These are phyloP conservation scores for Aptenodytes forsteri DNA, from an alignment of 2,113 vertebrate species.

Conservation along the genomic window DNA sequence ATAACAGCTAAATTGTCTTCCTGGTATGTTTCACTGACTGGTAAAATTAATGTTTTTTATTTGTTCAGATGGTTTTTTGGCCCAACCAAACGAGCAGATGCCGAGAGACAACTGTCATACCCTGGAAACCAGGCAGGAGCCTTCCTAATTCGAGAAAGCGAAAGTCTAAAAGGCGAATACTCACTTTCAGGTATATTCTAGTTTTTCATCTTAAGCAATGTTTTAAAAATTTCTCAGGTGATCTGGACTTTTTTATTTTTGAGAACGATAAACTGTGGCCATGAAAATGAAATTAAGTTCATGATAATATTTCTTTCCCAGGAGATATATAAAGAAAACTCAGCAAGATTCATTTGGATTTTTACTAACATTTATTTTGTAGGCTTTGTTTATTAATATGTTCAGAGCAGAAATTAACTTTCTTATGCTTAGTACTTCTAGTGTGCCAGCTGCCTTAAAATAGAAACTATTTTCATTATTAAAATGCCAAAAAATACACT, in stretches of 20 bases:
- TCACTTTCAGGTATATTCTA: slow-evolving; percentile 87
- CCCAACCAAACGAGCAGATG: slow-evolving; percentile 85
- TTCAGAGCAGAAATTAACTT: neutral
- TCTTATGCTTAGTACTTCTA: neutral
- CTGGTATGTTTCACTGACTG: neutral
- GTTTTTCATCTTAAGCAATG: neutral
- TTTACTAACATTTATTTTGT: neutral
- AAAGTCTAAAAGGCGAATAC: slow-evolving; percentile 84
- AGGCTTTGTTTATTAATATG: neutral
- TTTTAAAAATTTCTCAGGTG: neutral
- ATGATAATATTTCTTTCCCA: neutral
- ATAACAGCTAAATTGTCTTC: neutral
- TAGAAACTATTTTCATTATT: neutral
- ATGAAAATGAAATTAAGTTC: neutral
- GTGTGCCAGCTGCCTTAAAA: neutral
- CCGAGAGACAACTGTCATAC: slow-evolving; percentile 84
- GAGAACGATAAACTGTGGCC: neutral
- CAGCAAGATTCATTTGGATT: neutral
- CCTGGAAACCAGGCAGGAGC: slow-evolving; percentile 80
- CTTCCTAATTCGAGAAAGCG: slow-evolving; percentile 90
- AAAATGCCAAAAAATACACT: neutral
- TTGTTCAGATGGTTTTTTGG: slow-evolving; percentile 92
- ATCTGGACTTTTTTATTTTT: neutral
- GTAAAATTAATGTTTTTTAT: slow-evolving; percentile 28
- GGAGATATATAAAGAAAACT: neutral